Percentiles rank a stretch among this genome's conserved stretches.
These are phyloP conservation scores for Caenorhabditis briggsae DNA, from an alignment of 1,140 invertebrate genomes.

Conservation along the genomic window DNA sequence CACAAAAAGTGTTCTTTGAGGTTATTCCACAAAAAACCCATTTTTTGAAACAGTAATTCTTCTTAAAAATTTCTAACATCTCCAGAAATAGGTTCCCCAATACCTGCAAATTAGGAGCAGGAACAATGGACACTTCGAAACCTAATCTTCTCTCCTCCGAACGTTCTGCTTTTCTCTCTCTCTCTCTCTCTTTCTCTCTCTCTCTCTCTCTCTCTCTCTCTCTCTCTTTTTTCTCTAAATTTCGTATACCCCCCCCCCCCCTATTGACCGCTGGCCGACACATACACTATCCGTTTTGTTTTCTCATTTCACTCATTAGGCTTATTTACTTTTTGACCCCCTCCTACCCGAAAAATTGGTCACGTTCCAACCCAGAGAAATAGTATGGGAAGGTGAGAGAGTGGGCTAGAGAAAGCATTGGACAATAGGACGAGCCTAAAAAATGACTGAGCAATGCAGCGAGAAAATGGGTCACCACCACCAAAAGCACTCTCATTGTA, in stretches of 20 bases:
- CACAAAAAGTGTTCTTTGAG: no score
- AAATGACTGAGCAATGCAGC: not conserved
- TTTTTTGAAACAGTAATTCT: no score
- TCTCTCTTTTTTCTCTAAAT: no score
- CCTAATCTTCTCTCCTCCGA: not conserved
- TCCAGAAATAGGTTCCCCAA: no score
- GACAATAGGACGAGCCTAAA: not conserved
- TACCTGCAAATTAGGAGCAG: no score
- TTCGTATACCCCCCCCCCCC: no score
- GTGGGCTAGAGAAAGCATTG: not conserved
- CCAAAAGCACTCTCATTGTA: not conserved
- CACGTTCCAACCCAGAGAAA: not conserved
- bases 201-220: no score
- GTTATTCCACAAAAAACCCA: no score
- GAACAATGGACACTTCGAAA: not conserved
- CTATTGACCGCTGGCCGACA: no score
- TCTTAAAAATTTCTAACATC: no score
- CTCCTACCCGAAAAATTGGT: not conserved
- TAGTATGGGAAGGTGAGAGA: not conserved
- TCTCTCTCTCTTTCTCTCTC: no score
- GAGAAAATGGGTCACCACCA: not conserved
- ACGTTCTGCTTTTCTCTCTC: not conserved
- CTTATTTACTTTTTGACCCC: slow-evolving; percentile 40
- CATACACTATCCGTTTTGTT: not conserved
- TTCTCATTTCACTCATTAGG: slow-evolving; percentile 43